Evolutionary conservation across 2,113 vertebrate genomes (phyloP).

Genomic region (Lophura nycthemera): DNA sequence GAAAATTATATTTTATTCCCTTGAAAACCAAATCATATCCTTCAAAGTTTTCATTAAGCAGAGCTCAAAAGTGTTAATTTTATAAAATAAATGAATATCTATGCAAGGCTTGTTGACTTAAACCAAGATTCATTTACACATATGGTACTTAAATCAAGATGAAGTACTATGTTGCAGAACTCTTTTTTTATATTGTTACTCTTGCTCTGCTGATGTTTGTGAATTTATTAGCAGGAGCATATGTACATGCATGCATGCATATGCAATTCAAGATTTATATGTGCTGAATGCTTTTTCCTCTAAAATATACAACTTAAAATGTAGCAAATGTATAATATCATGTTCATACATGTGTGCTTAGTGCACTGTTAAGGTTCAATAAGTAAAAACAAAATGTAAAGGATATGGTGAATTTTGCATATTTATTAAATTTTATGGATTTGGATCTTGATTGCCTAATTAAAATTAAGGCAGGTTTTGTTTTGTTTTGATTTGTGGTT

Average conservation of each 20-base stretch:
- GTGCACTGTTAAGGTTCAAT: neutral
- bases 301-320: neutral
- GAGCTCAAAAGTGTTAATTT: neutral
- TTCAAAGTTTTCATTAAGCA: neutral
- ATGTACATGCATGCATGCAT: neutral
- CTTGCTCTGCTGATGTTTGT: neutral
- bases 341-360: neutral
- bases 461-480: neutral
- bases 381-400: neutral
- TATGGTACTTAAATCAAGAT: neutral
- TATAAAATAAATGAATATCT: neutral
- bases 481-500: no score
- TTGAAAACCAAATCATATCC: rapidly evolving
- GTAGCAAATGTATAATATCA: neutral
- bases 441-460: neutral
- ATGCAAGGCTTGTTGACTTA: neutral
- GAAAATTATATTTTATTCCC: neutral
- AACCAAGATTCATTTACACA: neutral
- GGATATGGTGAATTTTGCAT: neutral
- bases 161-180: neutral
- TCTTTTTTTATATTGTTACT: neutral
- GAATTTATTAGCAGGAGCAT: neutral
- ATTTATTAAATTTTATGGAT: neutral
- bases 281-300: neutral
- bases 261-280: neutral